Base-by-base conservation (phyloP, 2,888 invertebrate genomes). In the Unio pictorum region DNA sequence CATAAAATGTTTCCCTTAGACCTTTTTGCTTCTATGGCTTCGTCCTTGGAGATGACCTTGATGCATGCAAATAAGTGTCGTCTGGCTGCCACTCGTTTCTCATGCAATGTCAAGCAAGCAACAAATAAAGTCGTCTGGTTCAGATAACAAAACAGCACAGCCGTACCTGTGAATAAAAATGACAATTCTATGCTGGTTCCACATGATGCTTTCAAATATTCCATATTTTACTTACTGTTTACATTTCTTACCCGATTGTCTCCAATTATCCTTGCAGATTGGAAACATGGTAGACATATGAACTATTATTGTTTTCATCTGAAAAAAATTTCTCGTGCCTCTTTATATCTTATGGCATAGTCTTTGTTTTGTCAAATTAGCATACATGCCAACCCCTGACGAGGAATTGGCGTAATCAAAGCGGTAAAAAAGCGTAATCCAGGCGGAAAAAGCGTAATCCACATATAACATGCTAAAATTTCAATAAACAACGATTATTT, bases 1-100 rank as follows among this genome's bases (percentile, higher is more conserved):
- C 84, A 95, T 7, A 73, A 69, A 3, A 73, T 58, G 6, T 26
- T 30, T 28, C 56, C 61, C 18, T 6, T 45, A 8, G 72, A 61
- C 7, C 61, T 61, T 0, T 66, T 64, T 3, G 67, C 63, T 8
- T 74, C 67, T 61, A 65, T 67, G 65, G 73, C 68, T n/a, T 81
- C 72, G 11, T 75, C 72, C 5, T 71, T 68, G 2, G 80, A 72
- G 15, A 67, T 67, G 20, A 74, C 76, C 20, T 30, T 28, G 54
- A 63, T 62, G 60, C 78, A 80, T 23, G 79, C 71, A 59, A 76
- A 54, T 34, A 78, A 79, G 67, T 85, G 85, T 15, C 81, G 70
- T 4, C 71, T 72, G 5, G 54, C 55, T 26, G 63, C 58, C 0
- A 80, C 75, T 30, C 84, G 75, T 20, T 73, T 69, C n/a, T 81